Base-by-base conservation (phyloP, 1,140 invertebrate genomes). In the Drosophila insularis region DNA sequence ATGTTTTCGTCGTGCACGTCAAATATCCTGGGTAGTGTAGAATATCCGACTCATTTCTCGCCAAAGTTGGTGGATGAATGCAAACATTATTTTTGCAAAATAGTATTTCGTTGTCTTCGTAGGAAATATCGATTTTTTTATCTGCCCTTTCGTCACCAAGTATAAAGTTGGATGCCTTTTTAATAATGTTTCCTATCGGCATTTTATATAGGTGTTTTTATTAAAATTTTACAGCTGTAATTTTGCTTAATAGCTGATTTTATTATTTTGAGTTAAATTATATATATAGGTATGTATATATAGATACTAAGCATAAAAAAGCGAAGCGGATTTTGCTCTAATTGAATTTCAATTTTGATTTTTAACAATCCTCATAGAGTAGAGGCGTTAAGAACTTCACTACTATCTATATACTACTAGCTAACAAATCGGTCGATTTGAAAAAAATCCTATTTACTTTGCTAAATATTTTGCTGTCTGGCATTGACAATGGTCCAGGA, bases 41-140 rank as follows among this genome's bases (percentile, higher is more conserved):
- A 21, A 96, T 94, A 72, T 98, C 96, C 32, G 95, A 94, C 75
- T 97, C 95, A 78, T 96, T 95, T 14, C 96, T 93, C 10, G 96
- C 93, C 14, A 96, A 93, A 0, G 95, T 95, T 50, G 97, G 96
- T 2, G 98, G 97, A 93, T 99, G 98, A 21, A 99, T 97, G 92
- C 98, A 99, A 8, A 99, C 97, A 92, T 99, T 99, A 91, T 99
- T 99, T 91, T 97, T 96, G 91, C 96, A 97, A 89, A 97, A 97
- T 6, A 97, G 93, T 64, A 96, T 94, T 93, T 97, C 96, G 74
- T 96, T 96, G 92, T 97, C 95, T 84, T 96, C 95, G 81, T 96
- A 96, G 70, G 93, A 92, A 37, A 92, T 93, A 40, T 93, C 92
- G 80, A 94, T 93, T 81, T 93, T 93, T 68, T 93, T 93, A n/a